Conservation (phyloP, 2,888 invertebrate species). For the Athetis lepigone region DNA sequence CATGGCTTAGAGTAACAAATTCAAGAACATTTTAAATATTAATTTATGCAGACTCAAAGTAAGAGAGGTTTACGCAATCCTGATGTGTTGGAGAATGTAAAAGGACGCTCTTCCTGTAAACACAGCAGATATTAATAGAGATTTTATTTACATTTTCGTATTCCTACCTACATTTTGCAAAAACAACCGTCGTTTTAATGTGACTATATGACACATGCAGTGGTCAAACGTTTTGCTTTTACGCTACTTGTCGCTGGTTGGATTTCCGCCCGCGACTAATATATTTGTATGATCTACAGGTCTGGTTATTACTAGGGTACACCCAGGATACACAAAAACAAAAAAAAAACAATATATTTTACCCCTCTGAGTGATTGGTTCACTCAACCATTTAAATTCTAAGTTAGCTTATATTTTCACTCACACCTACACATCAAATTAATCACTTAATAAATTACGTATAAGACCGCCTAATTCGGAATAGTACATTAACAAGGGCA, state of each 20-base stretch:
- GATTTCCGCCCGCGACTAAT: too few relatives aligned
- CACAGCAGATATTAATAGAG: background rate
- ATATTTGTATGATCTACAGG: too few relatives aligned
- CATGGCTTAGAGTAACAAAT: too few relatives aligned
- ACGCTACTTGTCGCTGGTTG: too few relatives aligned
- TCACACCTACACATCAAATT: conserved; percentile 22
- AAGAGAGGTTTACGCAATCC: background rate
- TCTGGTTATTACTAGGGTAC: too few relatives aligned
- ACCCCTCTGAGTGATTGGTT: background rate
- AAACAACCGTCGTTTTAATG: too few relatives aligned
- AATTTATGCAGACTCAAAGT: background rate
- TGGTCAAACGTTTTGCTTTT: too few relatives aligned
- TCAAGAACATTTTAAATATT: too few relatives aligned
- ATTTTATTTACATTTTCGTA: background rate
- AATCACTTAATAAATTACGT: conserved; percentile 35
- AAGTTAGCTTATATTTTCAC: conserved; percentile 5
- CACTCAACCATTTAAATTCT: conserved; percentile 12
- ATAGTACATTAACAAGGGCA: conserved; percentile 24
- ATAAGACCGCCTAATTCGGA: conserved; percentile 22
- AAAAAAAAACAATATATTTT: too few relatives aligned
- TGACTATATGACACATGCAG: too few relatives aligned
- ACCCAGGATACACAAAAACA: too few relatives aligned
- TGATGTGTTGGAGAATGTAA: conserved; percentile 2
- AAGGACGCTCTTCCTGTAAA: background rate
- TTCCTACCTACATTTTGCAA: too few relatives aligned